A percentile compares a stretch with the other conserved stretches of the same genome.
Conservation (phyloP, 2,797 vertebrate species). For the Aeoliscus strigatus region DNA sequence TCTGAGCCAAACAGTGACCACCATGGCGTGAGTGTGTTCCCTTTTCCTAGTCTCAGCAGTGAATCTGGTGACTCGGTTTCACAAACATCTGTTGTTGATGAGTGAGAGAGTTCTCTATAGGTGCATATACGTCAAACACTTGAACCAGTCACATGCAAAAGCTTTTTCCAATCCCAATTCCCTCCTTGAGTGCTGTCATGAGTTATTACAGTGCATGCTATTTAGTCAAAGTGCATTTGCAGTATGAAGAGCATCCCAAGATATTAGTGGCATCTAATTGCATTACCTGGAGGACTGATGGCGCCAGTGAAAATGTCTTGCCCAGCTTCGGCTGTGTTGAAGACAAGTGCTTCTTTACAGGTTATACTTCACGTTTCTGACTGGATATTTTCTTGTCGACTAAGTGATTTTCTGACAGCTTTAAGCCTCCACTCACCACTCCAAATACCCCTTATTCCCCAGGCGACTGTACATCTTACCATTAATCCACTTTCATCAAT, state of each 20-base stretch:
- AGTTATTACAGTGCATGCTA: constrained; percentile 77
- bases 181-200: constrained; percentile 74
- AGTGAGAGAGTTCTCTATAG: constrained; percentile 43
- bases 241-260: constrained; percentile 81
- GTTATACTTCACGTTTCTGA: constrained; percentile 77
- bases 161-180: constrained; percentile 36
- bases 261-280: constrained; percentile 85
- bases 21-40: too few relatives aligned
- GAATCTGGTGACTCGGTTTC: too few relatives aligned
- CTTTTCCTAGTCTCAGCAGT: too few relatives aligned
- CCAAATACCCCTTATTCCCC: constrained; percentile 51
- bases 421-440: constrained; percentile 54
- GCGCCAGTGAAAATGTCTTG: constrained; percentile 80
- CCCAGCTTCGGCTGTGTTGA: constrained; percentile 74
- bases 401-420: constrained; percentile 81
- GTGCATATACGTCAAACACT: too few relatives aligned
- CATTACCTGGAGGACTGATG: constrained; percentile 83
- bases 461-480: constrained; percentile 54
- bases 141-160: constrained; percentile 65
- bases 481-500: constrained; percentile 61
- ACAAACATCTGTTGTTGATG: constrained; percentile 61
- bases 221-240: constrained; percentile 81
- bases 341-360: constrained; percentile 80
- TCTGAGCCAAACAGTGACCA: constrained; percentile 10
- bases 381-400: constrained; percentile 77